Evolutionary conservation across 2,797 vertebrate species (phyloP).

Genomic region (Helicolenus hilgendorfi): DNA sequence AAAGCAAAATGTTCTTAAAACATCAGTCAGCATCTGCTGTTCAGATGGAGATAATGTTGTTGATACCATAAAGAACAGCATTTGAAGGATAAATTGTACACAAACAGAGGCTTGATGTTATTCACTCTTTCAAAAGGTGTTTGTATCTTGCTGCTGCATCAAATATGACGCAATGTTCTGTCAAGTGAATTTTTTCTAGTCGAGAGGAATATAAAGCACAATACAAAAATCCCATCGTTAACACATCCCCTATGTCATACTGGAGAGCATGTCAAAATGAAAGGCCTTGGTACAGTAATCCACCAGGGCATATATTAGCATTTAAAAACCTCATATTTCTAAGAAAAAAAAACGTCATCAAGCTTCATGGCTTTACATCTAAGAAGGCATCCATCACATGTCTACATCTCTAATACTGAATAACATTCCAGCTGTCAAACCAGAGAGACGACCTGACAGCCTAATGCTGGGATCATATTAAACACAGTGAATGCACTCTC

Average conservation of each 20-base stretch:
- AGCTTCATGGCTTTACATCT: conserved; percentile 19
- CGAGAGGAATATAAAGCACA: conserved; percentile 36
- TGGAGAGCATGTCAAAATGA: conserved; percentile 41
- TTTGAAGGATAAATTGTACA: background rate
- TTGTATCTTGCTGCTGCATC: conserved; percentile 13
- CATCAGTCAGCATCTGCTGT: background rate
- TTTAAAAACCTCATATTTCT: background rate
- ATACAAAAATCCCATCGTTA: conserved; percentile 27
- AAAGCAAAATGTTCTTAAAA: background rate
- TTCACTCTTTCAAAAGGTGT: background rate
- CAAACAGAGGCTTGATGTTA: background rate
- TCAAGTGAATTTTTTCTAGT: conserved; percentile 27
- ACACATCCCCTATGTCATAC: conserved; percentile 26
- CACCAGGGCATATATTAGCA: conserved; percentile 19
- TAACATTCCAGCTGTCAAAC: conserved; percentile 14
- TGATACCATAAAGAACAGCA: background rate
- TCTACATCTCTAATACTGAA: conserved; percentile 6
- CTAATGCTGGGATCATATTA: conserved; percentile 3
- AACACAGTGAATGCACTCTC: background rate
- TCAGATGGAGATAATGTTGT: background rate
- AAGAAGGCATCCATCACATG: conserved; percentile 19
- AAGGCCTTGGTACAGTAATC: conserved; percentile 14
- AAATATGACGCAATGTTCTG: conserved; percentile 53
- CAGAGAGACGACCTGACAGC: conserved; percentile 14
- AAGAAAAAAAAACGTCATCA: background rate